Evolutionary conservation across 1,140 invertebrate species (phyloP).

Genomic region (Diuraphis noxia): DNA sequence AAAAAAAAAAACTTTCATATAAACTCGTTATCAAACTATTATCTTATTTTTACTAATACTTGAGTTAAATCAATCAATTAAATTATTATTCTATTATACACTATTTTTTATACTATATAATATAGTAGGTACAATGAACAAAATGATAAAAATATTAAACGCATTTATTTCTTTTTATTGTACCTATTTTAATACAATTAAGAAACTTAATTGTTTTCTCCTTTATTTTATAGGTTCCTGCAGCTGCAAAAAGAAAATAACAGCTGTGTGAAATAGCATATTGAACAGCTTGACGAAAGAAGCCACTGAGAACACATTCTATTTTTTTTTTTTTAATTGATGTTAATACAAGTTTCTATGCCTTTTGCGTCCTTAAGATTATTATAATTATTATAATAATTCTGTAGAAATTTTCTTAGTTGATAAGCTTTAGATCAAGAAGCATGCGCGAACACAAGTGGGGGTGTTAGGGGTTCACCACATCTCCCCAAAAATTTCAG

Average conservation of each 20-base stretch:
- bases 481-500: no score
- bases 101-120: no score
- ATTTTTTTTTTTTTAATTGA: background rate
- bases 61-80: background rate
- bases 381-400: background rate
- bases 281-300: background rate
- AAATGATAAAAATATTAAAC: no score
- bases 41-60: background rate
- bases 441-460: no score
- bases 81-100: background rate
- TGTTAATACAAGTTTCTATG: background rate
- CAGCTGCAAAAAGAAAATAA: background rate
- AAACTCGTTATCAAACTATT: background rate
- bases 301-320: background rate
- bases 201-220: no score
- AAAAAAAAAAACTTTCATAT: background rate
- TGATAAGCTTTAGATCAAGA: background rate
- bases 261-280: background rate
- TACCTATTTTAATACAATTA: no score
- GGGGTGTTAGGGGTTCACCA: no score
- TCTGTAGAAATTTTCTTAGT: background rate
- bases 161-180: no score
- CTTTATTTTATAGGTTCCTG: background rate
- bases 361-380: background rate
- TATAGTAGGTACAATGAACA: no score